phyloP scores from a whole-genome alignment of 2,113 vertebrate species.

The Cyanoramphus novaezelandiae region DNA sequence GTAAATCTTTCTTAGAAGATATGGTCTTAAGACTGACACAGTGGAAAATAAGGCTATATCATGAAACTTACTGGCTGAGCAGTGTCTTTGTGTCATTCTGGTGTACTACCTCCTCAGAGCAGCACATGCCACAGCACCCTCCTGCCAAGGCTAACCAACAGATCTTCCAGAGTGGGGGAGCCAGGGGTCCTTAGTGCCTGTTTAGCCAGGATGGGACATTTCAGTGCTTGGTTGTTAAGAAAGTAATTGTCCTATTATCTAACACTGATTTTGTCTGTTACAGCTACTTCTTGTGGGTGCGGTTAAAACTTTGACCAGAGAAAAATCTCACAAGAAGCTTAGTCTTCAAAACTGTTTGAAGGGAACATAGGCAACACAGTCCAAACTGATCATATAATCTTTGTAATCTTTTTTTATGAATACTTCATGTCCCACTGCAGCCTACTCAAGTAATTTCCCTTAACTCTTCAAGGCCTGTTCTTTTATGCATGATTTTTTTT shows the following conservation, averaged over 20 bases:
- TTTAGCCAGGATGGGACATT: neutral
- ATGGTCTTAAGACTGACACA: neutral
- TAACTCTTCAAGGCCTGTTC: constrained; percentile 25
- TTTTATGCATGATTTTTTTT: neutral
- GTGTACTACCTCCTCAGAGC: neutral
- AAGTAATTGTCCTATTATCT: neutral
- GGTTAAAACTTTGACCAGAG: neutral
- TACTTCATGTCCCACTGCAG: neutral
- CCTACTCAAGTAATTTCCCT: neutral
- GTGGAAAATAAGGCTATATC: neutral
- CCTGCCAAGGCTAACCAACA: neutral
- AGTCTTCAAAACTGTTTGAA: neutral
- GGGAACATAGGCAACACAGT: neutral
- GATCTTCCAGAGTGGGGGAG: neutral
- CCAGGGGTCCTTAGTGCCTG: neutral
- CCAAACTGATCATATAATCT: neutral
- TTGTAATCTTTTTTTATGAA: neutral
- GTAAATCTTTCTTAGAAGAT: neutral
- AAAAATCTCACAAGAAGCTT: neutral
- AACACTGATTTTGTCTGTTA: neutral
- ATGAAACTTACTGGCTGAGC: neutral
- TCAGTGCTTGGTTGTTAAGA: neutral
- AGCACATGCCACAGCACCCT: fast-evolving
- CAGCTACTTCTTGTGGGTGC: neutral
- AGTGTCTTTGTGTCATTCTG: neutral